Evolutionary conservation across 1,140 invertebrate species (phyloP).

Genomic region (Bathynomus jamesi): DNA sequence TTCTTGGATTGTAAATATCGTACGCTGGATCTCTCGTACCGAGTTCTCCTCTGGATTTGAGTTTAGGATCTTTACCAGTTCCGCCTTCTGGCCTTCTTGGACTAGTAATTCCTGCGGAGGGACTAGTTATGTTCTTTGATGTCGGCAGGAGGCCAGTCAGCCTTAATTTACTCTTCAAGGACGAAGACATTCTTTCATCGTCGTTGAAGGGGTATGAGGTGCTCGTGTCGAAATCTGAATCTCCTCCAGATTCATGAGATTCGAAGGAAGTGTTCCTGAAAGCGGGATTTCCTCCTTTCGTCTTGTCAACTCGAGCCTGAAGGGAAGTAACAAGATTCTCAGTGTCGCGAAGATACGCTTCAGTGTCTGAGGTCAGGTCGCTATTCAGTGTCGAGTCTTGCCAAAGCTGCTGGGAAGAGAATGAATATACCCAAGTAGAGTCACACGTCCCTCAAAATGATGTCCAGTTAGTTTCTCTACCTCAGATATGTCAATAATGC

Average conservation of each 20-base stretch:
- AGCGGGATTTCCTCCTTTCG: not conserved
- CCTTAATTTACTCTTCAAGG: not conserved
- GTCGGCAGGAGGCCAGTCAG: not conserved
- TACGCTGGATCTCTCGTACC: slow-evolving; percentile 27
- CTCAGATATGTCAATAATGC: too few relatives aligned
- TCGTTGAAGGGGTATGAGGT: slow-evolving; percentile 37
- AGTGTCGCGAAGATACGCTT: slow-evolving; percentile 47
- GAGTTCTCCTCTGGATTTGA: not conserved
- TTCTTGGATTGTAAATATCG: slow-evolving; percentile 16
- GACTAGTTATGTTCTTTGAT: not conserved
- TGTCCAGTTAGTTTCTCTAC: too few relatives aligned
- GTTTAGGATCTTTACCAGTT: not conserved
- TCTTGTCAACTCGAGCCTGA: slow-evolving; percentile 42
- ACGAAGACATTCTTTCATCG: slow-evolving; percentile 11
- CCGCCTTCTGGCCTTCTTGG: not conserved
- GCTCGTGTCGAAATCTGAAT: slow-evolving; percentile 41
- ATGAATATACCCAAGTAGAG: not conserved
- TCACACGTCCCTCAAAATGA: too few relatives aligned
- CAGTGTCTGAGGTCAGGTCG: not conserved
- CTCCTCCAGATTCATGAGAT: slow-evolving; percentile 38
- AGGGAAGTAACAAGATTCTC: slow-evolving; percentile 51
- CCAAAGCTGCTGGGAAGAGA: not conserved
- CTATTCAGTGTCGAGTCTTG: not conserved
- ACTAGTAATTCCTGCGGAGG: not conserved
- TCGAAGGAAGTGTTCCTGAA: slow-evolving; percentile 32